Percentiles rank a stretch among this genome's conserved stretches.
Conservation (phyloP, 2,113 vertebrate species). For the Hyperopisus bebe region DNA sequence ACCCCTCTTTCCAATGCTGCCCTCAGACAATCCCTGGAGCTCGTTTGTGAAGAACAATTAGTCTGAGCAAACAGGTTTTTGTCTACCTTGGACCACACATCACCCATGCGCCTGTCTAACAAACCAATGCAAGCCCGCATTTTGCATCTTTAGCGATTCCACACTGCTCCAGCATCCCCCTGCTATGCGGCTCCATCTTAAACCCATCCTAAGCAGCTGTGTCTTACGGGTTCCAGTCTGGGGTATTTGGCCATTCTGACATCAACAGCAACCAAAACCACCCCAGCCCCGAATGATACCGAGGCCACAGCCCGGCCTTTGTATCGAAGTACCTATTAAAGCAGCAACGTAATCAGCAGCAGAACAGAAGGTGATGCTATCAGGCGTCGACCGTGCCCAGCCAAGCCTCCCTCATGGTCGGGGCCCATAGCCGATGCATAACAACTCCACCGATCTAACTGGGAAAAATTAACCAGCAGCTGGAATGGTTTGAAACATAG, state of each 20-base stretch:
- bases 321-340: constrained; percentile 36
- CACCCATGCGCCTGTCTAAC: neutral
- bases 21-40: neutral
- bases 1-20: neutral
- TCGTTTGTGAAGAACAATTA: neutral
- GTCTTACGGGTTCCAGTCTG: neutral
- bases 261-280: neutral
- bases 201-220: neutral
- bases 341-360: constrained; percentile 47
- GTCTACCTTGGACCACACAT: neutral
- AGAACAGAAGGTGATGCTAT: constrained; percentile 29
- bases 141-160: neutral
- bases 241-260: neutral
- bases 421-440: neutral
- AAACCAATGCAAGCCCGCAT: neutral
- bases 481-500: constrained; percentile 20
- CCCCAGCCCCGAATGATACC: neutral
- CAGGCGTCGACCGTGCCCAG: neutral
- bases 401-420: neutral
- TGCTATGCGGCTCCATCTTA: neutral
- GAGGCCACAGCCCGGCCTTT: constrained; percentile 23
- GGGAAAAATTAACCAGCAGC: neutral
- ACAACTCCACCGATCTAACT: neutral
- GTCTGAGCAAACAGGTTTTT: neutral
- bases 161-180: neutral